Evolutionary conservation across 2,888 invertebrate species (phyloP), one percentile per base, ranked within the genome.

Genomic region (Prenolepis imparis): DNA sequence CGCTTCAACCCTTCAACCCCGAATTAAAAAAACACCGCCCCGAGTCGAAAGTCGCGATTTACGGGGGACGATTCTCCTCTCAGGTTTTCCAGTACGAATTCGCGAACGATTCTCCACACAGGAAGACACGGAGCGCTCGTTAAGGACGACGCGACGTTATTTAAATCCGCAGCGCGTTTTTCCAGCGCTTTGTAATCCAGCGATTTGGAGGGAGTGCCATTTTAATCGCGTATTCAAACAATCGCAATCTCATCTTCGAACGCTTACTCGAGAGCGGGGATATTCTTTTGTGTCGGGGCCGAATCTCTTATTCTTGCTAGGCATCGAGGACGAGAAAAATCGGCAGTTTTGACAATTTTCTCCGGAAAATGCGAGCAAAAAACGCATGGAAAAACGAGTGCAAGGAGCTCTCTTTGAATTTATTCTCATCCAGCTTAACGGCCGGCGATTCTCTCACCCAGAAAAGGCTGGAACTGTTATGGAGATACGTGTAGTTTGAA

Each of bases 201-300:
- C 36, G 59, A 72, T 80, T 80, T 72, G 18, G 12, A n/a, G 57
- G 24, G 21, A 80, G 32, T 28, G 1, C 28, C 44, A 21, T 24
- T 80, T 80, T 72, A 80, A 59, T 80, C 73, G 24, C 59, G 73
- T 61, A 24, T 44, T 12, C 32, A 72, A 80, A 70, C 72, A 78
- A 70, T 41, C 55, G 32, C 73, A 36, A 57, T 59, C 44, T 44
- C 57, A 44, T 72, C 39, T 36, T 18, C 78, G 44, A 44, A 12
- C 21, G 24, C 18, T 59, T 44, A 18, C 12, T 3, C 32, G 59
- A 59, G 41, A 75, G 28, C 39, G 44, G 52, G 15, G 28, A 28
- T n/a, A 59, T 39, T 24, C n/a, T 15, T 32, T 59, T 57, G 21
- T 72, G 24, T 32, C 24, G 11, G 8, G 21, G 9, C n/a, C 41